Percentiles rank a stretch among this genome's conserved stretches.
Evolutionary conservation across 1,140 invertebrate species (phyloP).

Genomic region (Bombus breviceps): DNA sequence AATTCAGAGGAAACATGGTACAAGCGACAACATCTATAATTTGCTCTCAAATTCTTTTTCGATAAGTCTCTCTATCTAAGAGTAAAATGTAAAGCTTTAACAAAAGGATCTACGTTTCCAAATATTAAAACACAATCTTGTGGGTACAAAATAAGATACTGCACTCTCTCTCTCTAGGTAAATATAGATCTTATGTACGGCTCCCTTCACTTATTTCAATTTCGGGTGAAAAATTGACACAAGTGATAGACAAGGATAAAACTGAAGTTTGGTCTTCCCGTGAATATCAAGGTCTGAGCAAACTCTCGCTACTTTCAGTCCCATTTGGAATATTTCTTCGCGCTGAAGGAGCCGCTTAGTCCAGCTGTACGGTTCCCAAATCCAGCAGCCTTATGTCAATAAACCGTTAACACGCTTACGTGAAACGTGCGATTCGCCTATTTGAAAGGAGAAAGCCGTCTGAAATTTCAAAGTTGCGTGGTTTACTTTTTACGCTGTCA

Average conservation of each 20-base stretch:
- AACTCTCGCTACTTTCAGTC: neutral
- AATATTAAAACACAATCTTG: neutral
- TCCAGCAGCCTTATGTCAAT: conserved; percentile 7
- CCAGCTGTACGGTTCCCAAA: neutral
- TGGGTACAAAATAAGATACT: neutral
- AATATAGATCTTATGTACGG: neutral
- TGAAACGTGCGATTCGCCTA: neutral
- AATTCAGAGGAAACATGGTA: neutral
- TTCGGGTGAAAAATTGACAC: neutral
- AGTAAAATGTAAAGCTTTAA: neutral
- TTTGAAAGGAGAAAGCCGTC: conserved; percentile 38
- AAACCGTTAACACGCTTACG: conserved; percentile 38
- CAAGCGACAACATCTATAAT: too few relatives aligned
- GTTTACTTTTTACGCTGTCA: neutral
- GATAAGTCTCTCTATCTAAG: neutral
- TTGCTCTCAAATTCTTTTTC: too few relatives aligned
- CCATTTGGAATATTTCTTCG: neutral
- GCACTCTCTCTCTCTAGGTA: neutral
- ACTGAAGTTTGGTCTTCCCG: neutral
- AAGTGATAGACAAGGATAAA: neutral
- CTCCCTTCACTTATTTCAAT: neutral
- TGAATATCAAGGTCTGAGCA: neutral
- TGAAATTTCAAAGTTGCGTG: conserved; percentile 18
- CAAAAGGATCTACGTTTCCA: neutral
- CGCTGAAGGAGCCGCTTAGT: neutral